Evolutionary conservation across 2,888 invertebrate species (phyloP), one percentile per base, ranked within the genome.

Genomic region (Linyphia triangularis): DNA sequence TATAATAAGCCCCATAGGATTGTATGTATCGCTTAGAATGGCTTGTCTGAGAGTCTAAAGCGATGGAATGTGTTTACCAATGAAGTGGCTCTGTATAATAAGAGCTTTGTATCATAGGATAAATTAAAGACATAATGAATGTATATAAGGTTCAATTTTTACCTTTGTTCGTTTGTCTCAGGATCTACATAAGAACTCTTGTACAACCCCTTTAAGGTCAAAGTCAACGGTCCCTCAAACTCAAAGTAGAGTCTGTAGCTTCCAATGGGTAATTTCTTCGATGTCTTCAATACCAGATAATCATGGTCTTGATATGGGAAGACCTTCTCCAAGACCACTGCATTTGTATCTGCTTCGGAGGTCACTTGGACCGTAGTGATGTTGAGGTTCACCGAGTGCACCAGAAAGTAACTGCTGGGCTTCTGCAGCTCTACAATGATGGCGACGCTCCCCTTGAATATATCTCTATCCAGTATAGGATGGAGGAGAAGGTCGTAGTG

Each of bases 121-220:
- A n/a, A n/a, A n/a, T n/a, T n/a, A n/a, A n/a, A n/a, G n/a, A n/a
- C n/a, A n/a, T n/a, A n/a, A n/a, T n/a, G n/a, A n/a, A n/a, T n/a
- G n/a, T n/a, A 2, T 1, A 13, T 40, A 40, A 40, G 16, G 40
- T 1, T 40, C 16, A 40, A 1, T 0, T 40, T 2, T 72, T 65
- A 89, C 89, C 72, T 65, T 78, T 4, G 83, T 81, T 90, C 57
- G 0, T 77, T 77, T 2, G 43, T 61, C 9, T 61, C 40, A n/a
- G 79, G 65, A 75, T 85, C 59, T 4, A 77, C 33, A 24, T 96
- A 95, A 5, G 93, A 94, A 88, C 96, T 96, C 90, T 94, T 94
- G 92, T 96, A 96, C 81, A 96, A 94, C 5, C 96, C 96, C 83
- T 95, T 95, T 91, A 96, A 95, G 90, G 95, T 95, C 89, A 94